Evolutionary conservation across 2,888 invertebrate genomes (phyloP), one percentile per base, ranked within the genome.

Genomic region (Leptothorax acervorum): DNA sequence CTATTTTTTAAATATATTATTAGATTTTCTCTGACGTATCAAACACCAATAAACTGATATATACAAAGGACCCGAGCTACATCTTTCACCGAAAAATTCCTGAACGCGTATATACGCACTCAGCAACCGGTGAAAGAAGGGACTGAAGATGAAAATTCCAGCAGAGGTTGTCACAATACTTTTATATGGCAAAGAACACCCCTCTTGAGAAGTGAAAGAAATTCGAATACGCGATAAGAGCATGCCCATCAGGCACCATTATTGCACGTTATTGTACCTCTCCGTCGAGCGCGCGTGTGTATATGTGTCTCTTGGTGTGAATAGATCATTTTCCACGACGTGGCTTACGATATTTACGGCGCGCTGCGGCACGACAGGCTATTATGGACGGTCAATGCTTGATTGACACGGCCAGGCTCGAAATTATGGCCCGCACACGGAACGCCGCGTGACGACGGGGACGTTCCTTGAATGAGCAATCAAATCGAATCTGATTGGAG

Each of bases 301-400:
- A 39, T 79, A 60, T 39, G 60, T 73, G 71, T 48, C 57, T 15
- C 48, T 28, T 18, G 73, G 12, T 73, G 74, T 79, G 60, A 79
- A 79, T 79, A 79, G 79, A 79, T 79, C 79, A 28, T 79, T 79
- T 73, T 55, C 35, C 74, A 51, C 57, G 71, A 57, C 73, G 53
- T 68, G 55, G 79, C 73, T 51, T 39, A 60, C 79, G 48, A 60
- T 55, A 60, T 28, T n/a, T 23, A 73, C 48, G 45, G 89, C 85
- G 88, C 90, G 90, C 91, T 91, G 92, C 91, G 91, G 84, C 92
- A 91, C 88, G 87, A 91, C 90, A 90, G 91, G 87, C 91, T 92
- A 87, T 90, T 86, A 91, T 90, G 90, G 90, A 92, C 87, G 87
- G 91, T 84, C 88, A 89, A 91, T 88, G 89, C 88, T 73, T 55